Conservation (phyloP, 2,888 invertebrate genomes). For the Heteropelma amictum region DNA sequence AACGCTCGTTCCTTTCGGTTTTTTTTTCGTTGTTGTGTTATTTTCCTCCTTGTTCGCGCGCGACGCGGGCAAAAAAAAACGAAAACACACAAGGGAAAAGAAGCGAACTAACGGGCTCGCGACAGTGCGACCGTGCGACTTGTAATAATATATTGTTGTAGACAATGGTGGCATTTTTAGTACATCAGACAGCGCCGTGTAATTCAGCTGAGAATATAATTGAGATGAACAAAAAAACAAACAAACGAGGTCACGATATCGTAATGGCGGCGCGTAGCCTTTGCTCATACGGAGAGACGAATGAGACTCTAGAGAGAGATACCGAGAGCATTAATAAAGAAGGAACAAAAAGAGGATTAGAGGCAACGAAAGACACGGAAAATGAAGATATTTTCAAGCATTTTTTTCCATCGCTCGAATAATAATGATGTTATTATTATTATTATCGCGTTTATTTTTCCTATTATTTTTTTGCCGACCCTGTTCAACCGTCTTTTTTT, state of each 20-base stretch:
- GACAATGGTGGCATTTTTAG: conserved; percentile 74
- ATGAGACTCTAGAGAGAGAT: too few species aligned
- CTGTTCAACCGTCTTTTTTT: not conserved
- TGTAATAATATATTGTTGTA: conserved; percentile 61
- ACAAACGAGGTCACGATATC: conserved; percentile 4
- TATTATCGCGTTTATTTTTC: conserved; percentile 35
- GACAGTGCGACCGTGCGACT: conserved; percentile 64
- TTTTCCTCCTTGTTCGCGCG: conserved; percentile 20
- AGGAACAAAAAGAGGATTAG: too few species aligned
- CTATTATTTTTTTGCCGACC: not conserved
- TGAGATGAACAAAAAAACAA: too few species aligned
- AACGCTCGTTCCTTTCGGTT: conserved; percentile 21
- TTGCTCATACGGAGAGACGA: too few species aligned
- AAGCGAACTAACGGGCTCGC: conserved; percentile 43
- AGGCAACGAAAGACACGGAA: not conserved
- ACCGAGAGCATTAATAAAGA: too few species aligned
- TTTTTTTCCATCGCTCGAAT: conserved; percentile 49
- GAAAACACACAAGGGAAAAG: conserved; percentile 42
- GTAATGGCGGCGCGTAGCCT: not conserved
- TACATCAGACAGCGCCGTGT: conserved; percentile 72
- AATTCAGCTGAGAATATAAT: conserved; percentile 4
- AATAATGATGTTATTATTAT: conserved; percentile 9
- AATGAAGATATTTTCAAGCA: too few species aligned
- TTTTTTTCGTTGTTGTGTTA: too few species aligned
- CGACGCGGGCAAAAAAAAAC: conserved; percentile 29